Conservation (phyloP, 2,888 invertebrate species). For the Cryptus viduatorius region DNA sequence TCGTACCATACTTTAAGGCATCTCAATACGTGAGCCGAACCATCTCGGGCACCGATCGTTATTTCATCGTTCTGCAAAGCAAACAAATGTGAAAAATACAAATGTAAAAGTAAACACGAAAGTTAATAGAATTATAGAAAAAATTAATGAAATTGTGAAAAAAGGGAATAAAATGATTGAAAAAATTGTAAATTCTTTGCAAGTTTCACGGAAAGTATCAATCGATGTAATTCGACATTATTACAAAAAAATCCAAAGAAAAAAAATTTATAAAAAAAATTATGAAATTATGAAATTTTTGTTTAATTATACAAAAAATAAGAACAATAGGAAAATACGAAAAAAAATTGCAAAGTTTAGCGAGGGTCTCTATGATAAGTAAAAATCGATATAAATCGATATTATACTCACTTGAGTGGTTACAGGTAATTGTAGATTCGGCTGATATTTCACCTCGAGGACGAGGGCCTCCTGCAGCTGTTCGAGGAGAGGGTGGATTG, state of each 20-base stretch:
- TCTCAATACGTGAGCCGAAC: slow-evolving; percentile 92
- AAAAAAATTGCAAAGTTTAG: slow-evolving; percentile 9
- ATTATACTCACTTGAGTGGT: slow-evolving; percentile 87
- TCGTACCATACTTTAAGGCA: slow-evolving; percentile 95
- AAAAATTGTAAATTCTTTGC: no score
- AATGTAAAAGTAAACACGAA: not conserved
- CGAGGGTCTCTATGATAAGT: not conserved
- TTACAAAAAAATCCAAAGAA: not conserved
- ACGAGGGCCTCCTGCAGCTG: slow-evolving; percentile 89
- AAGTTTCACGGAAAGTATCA: no score
- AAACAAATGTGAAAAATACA: not conserved
- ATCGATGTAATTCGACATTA: not conserved
- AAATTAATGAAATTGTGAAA: not conserved
- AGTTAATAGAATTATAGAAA: not conserved
- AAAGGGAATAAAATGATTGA: no score
- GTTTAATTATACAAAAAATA: no score
- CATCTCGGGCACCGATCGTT: slow-evolving; percentile 91
- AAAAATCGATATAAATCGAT: not conserved
- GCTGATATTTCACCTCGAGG: slow-evolving; percentile 90
- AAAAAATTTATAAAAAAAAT: not conserved
- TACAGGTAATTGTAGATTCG: slow-evolving; percentile 88
- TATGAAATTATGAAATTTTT: no score
- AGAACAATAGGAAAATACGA: no score
- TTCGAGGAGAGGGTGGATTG: slow-evolving; percentile 82
- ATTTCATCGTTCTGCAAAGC: slow-evolving; percentile 89